Conservation (phyloP, 2,113 vertebrate genomes). For the Cinclus mexicanus region DNA sequence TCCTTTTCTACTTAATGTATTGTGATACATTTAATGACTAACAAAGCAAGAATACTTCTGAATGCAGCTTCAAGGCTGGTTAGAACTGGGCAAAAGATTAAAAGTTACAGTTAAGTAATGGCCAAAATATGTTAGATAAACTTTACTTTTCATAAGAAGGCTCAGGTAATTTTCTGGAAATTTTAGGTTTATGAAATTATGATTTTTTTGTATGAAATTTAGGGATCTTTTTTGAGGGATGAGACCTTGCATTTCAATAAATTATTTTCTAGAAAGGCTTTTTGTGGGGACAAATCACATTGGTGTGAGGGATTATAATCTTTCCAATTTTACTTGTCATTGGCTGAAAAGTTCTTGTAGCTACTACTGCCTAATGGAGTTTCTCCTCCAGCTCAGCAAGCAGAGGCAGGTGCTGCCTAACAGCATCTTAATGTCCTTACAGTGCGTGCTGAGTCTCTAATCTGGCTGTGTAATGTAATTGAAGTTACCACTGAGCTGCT, state of each 20-base stretch:
- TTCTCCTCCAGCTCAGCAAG: not conserved
- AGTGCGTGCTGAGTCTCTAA: not conserved
- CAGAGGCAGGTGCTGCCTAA: not conserved
- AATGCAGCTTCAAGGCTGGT: not conserved
- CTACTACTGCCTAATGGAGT: not conserved
- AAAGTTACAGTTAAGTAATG: not conserved
- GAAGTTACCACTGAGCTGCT: not conserved
- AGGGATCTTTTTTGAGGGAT: not conserved
- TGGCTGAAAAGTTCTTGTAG: not conserved
- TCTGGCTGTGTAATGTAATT: not conserved
- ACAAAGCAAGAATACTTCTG: not conserved
- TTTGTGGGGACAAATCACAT: not conserved
- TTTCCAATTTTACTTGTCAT: not conserved
- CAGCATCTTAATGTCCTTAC: not conserved
- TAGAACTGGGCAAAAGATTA: not conserved
- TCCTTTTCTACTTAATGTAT: not conserved
- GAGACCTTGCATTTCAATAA: not conserved
- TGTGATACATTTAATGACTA: not conserved
- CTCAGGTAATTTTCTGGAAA: not conserved
- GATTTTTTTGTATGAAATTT: not conserved
- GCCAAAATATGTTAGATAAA: not conserved
- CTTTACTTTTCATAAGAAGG: not conserved
- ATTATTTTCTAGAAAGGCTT: not conserved
- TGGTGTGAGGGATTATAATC: rapidly evolving
- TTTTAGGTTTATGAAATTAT: not conserved